Evolutionary conservation across 2,888 invertebrate genomes (phyloP), one percentile per base, ranked within the genome.

Genomic region (Prosopocoilus inquinatus): DNA sequence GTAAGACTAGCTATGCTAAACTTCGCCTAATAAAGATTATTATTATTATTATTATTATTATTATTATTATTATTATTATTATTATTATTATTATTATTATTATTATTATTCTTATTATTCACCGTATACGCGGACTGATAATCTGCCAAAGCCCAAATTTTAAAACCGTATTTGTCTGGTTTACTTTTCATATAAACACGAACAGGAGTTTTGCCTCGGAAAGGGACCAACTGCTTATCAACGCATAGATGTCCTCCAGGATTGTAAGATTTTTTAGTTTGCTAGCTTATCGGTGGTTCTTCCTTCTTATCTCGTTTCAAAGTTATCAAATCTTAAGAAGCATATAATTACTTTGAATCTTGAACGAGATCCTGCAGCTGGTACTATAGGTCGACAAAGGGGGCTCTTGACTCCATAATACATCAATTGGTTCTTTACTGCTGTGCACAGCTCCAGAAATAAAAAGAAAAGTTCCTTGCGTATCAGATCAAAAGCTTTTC

Each of bases 151-250:
- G 48, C 36, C 36, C 36, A 11, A 9, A 44, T 43, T 34, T 56
- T 48, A 9, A 47, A 36, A 5, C 28, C 49, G 36, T 53, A 52
- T 36, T 52, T 56, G 33, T 44, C 45, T 56, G 52, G n/a, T 16
- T 45, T 36, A 20, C 15, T 47, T 13, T 56, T 56, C 52, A 52
- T 48, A 35, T 56, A 56, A 4, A 55, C 51, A 32, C 38, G 11
- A 28, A 57, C 53, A 3, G 57, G 47, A 8, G 44, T 38, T 44
- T 36, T 39, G 20, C 48, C 53, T 32, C 53, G 13, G 47, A 54
- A 57, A 8, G 46, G 33, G 9, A 57, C 49, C 11, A 54, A 47
- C 49, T 53, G 53, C 47, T 57, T 47, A 39, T 54, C 53, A 11
- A 57, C 53, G 12, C 50, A 46, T 13, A 53, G 12, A 50, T 53